phyloP scores from a whole-genome alignment of 2,113 vertebrate species.

The Oreamnos americanus region DNA sequence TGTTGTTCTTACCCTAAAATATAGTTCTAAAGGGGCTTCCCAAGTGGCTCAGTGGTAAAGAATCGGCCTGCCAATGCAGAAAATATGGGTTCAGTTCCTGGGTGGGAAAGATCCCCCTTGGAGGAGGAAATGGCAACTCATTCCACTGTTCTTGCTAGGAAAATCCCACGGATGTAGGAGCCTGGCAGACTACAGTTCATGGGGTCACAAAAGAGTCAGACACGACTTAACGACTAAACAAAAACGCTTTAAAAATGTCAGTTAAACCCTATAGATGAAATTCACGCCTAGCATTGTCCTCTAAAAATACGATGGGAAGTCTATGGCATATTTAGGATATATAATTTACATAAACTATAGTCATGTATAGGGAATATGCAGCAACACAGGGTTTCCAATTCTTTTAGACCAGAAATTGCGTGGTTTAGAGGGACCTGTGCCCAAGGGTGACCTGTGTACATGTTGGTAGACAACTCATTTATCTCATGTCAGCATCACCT shows the following conservation, averaged over 20 bases:
- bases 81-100: not conserved
- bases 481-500: not conserved
- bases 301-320: not conserved
- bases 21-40: not conserved
- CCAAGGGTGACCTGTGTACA: accelerated
- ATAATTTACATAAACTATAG: not conserved
- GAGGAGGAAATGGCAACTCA: not conserved
- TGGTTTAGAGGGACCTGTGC: not conserved
- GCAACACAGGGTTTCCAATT: not conserved
- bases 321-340: not conserved
- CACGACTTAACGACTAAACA: not conserved
- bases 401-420: not conserved
- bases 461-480: not conserved
- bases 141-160: not conserved
- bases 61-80: not conserved
- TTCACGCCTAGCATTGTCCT: not conserved
- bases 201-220: not conserved
- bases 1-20: not conserved
- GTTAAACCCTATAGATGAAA: not conserved
- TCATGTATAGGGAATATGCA: too few species aligned
- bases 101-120: not conserved
- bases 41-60: not conserved
- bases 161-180: not conserved
- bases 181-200: not conserved
- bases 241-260: not conserved